Conservation (phyloP, 2,888 invertebrate species). For the Tetheella fluctuosa region DNA sequence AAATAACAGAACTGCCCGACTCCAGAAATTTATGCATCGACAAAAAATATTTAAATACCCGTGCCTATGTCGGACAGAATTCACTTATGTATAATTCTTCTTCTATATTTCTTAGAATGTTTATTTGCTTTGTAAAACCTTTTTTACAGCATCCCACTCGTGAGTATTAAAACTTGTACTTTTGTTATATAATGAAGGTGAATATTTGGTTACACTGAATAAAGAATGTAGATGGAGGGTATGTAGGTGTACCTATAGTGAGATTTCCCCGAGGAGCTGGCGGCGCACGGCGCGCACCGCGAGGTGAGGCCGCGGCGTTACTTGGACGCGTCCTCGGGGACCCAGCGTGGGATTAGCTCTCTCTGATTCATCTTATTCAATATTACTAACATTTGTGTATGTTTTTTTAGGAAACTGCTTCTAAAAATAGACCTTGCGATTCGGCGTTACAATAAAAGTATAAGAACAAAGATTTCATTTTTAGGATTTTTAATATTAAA, state of each 20-base stretch:
- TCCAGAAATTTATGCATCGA: no score
- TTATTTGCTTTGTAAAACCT: no score
- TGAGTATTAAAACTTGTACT: not conserved
- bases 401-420: no score
- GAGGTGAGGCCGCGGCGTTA: not conserved
- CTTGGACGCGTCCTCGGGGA: not conserved
- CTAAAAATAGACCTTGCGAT: not conserved
- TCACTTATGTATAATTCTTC: no score
- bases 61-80: no score
- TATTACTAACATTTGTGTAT: not conserved
- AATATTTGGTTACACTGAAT: conserved; percentile 14
- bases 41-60: no score
- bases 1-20: not conserved
- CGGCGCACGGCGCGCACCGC: conserved; percentile 12
- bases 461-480: no score
- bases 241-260: conserved; percentile 26
- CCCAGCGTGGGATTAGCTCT: not conserved
- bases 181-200: conserved; percentile 8
- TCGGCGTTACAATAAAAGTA: no score
- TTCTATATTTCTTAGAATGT: not conserved
- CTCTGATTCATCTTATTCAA: not conserved
- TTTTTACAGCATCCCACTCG: not conserved
- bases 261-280: conserved; percentile 32
- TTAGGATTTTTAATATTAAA: no score
- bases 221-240: conserved; percentile 23